phyloP scores from a whole-genome alignment of 2,888 invertebrate species.

The Acleris sparsana region DNA sequence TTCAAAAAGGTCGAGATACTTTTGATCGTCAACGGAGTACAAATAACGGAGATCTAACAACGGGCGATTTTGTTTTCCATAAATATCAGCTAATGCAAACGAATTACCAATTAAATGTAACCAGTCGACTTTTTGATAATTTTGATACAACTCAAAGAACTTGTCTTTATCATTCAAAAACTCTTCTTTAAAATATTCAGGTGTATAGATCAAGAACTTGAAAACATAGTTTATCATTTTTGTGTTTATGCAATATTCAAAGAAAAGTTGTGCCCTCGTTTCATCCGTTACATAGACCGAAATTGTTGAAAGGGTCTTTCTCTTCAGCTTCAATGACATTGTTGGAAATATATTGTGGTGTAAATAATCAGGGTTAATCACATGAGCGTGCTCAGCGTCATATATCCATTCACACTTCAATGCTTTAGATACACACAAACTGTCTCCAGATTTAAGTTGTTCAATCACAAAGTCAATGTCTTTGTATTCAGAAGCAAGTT shows the following conservation, averaged over 20 bases:
- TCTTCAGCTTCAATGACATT: constrained; percentile 65
- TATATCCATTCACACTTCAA: constrained; percentile 62
- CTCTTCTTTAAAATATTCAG: constrained; percentile 54
- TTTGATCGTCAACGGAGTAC: constrained; percentile 47
- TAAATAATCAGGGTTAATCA: constrained; percentile 57
- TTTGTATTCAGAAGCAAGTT: constrained; percentile 59
- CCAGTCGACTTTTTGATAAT: constrained; percentile 16
- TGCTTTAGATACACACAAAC: constrained; percentile 57
- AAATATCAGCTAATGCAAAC: constrained; percentile 47
- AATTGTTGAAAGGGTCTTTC: constrained; percentile 53
- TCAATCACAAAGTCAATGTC: constrained; percentile 60
- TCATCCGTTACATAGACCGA: constrained; percentile 50
- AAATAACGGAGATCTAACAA: constrained; percentile 41
- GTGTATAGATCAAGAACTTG: constrained; percentile 57
- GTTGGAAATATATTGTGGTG: constrained; percentile 58
- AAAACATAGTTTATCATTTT: constrained; percentile 48
- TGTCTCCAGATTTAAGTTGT: constrained; percentile 59
- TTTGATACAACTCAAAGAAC: constrained; percentile 5
- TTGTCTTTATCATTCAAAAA: constrained; percentile 39
- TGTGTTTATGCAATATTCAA: constrained; percentile 51
- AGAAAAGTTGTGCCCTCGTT: constrained; percentile 51
- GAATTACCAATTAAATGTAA: constrained; percentile 52
- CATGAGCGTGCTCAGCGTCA: constrained; percentile 48
- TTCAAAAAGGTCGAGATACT: constrained; percentile 59
- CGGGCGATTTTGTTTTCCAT: constrained; percentile 19